Evolutionary conservation across 2,797 vertebrate species (phyloP), one percentile per base, ranked within the genome.

Genomic region (Luscinia megarhynchos): DNA sequence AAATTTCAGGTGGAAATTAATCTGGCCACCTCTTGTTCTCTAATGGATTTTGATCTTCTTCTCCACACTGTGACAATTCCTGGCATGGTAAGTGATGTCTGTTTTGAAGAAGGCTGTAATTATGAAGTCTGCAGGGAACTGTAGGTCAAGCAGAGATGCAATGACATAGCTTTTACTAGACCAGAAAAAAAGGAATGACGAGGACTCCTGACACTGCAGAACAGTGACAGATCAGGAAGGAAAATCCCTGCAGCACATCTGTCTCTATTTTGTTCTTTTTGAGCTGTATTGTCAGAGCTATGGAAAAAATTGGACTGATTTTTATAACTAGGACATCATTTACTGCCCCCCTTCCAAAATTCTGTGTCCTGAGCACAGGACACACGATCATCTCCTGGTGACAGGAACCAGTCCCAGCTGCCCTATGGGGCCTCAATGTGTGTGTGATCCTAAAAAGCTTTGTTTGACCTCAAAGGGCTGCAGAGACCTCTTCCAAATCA

Each of bases 1-100:
- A 92, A 93, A 92, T 91, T 94, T 89, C 92, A 93, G 93, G 89
- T 95, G 84, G 87, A 85, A 95, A 96, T 94, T 93, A 78, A 92
- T 81, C 89, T 57, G 55, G 82, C 78, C 87, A 87, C 84, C 79
- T 61, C 91, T 92, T 64, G 72, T 46, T 95, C 87, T 87, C 76
- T 89, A 87, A 72, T 95, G 87, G 90, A 84, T 92, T 85, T 89
- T 93, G 86, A 94, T 92, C 92, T 89, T 24, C 76, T 92, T 93
- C 78, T 82, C 66, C 76, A 81, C 87, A 72, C 62, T 27, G 79
- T 87, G 94, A 95, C 95, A 69, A 62, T 84, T 84, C 62, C 93
- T 93, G 94, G 84, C 89, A 85, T 17, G 53, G 76, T 45, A 91
- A 92, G 89, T 26, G 62, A 85, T 75, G 87, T 85, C 89, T 94